phyloP scores from a whole-genome alignment of 2,797 vertebrate genomes.

The Naso thynnoides region DNA sequence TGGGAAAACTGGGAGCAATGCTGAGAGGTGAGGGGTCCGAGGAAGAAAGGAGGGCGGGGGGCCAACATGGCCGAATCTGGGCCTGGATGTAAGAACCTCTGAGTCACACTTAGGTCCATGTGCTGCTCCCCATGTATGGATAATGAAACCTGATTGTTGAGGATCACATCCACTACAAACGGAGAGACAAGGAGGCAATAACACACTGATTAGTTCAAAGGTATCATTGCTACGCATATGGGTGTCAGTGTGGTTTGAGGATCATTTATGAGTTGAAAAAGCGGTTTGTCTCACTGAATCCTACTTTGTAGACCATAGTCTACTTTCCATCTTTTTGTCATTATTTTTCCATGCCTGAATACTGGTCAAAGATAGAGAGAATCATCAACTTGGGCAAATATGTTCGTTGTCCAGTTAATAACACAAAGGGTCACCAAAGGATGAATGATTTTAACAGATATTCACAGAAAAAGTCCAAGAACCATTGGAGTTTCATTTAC shows the following conservation, averaged over 20 bases:
- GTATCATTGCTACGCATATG: not conserved
- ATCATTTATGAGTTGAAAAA: not conserved
- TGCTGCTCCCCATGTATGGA: slow-evolving; percentile 79
- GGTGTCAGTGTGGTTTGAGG: not conserved
- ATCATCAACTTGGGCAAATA: not conserved
- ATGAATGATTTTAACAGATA: slow-evolving; percentile 14
- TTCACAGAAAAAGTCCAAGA: slow-evolving; percentile 10
- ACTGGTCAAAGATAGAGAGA: not conserved
- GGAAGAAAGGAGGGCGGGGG: slow-evolving; percentile 65
- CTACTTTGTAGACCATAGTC: not conserved
- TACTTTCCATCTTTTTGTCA: not conserved
- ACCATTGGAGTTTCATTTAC: slow-evolving; percentile 11
- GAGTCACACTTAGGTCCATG: slow-evolving; percentile 93
- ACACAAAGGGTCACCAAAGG: not conserved
- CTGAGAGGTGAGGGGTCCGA: slow-evolving; percentile 69
- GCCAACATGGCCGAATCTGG: slow-evolving; percentile 86
- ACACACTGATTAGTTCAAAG: not conserved
- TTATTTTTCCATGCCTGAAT: not conserved
- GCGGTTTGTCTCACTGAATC: not conserved
- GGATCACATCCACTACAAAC: slow-evolving; percentile 71
- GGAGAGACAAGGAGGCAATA: not conserved
- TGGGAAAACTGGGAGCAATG: slow-evolving; percentile 73
- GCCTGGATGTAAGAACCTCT: slow-evolving; percentile 84
- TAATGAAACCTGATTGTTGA: slow-evolving; percentile 33
- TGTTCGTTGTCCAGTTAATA: slow-evolving; percentile 9